These are phyloP conservation scores for Macquaria australasica DNA, from an alignment of 2,113 vertebrate species.

Conservation along the genomic window DNA sequence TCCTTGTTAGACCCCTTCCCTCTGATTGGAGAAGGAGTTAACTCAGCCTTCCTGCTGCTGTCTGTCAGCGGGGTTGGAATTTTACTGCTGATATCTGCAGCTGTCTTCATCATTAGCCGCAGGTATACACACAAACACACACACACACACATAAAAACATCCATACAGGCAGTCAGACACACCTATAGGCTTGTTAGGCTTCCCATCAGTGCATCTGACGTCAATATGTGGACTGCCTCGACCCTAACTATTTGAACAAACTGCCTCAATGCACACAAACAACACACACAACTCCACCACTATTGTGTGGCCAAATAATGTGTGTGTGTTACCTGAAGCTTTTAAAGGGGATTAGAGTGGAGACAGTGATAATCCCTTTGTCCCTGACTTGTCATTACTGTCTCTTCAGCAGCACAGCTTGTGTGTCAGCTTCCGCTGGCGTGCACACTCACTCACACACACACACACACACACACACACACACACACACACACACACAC, in stretches of 20 bases:
- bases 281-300: conserved; percentile 28
- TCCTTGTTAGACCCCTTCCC: conserved; percentile 91
- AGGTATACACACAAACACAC: conserved; percentile 85
- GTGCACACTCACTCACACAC: conserved; percentile 25
- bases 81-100: conserved; percentile 95
- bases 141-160: conserved; percentile 27
- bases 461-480: conserved; percentile 45
- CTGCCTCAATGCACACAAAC: conserved; percentile 29
- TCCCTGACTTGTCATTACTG: conserved; percentile 81
- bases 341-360: conserved; percentile 81
- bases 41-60: conserved; percentile 94
- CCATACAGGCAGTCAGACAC: conserved; percentile 24
- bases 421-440: conserved; percentile 60
- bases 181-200: conserved; percentile 42
- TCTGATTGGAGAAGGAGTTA: conserved; percentile 95
- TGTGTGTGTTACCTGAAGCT: conserved; percentile 73
- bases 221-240: conserved; percentile 22
- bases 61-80: conserved; percentile 94
- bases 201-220: conserved; percentile 48
- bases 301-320: conserved; percentile 64
- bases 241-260: conserved; percentile 47
- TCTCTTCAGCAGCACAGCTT: conserved; percentile 65
- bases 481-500: conserved; percentile 60
- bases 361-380: conserved; percentile 85
- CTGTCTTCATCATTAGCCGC: conserved; percentile 96